phyloP scores from a whole-genome alignment of 2,113 vertebrate species.

The Noturus placidus region DNA sequence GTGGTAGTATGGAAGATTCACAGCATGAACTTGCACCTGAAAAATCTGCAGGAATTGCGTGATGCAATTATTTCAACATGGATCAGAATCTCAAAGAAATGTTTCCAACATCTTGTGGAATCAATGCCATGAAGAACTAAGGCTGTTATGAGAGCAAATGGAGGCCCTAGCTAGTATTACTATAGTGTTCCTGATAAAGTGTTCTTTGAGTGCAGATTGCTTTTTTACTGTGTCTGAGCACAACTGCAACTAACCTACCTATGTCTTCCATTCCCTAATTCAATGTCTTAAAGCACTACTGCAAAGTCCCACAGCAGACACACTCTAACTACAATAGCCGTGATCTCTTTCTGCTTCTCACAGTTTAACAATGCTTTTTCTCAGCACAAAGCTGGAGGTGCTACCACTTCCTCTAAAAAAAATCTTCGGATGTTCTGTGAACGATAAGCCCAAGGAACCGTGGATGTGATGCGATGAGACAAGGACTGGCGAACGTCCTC shows the following conservation, averaged over 20 bases:
- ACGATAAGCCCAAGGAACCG: background rate
- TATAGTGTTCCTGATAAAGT: too few species aligned
- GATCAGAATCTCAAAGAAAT: too few species aligned
- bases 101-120: too few species aligned
- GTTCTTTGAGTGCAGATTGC: background rate
- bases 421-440: too few species aligned
- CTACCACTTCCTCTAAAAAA: background rate
- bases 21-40: too few species aligned
- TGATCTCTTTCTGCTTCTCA: background rate
- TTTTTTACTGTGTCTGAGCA: background rate
- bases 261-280: background rate
- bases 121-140: too few species aligned
- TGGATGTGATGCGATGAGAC: background rate
- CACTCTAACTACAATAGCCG: background rate
- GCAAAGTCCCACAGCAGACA: background rate
- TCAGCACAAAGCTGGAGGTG: background rate
- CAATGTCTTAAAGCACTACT: background rate
- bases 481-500: constrained; percentile 19
- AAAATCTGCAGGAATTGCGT: too few species aligned
- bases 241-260: background rate
- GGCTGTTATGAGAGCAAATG: too few species aligned
- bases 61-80: too few species aligned
- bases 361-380: background rate
- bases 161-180: too few species aligned
- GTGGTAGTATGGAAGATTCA: too few species aligned